A percentile compares a stretch with the other conserved stretches of the same genome.
phyloP scores from a whole-genome alignment of 2,888 invertebrate species.

The Lapara coniferarum region DNA sequence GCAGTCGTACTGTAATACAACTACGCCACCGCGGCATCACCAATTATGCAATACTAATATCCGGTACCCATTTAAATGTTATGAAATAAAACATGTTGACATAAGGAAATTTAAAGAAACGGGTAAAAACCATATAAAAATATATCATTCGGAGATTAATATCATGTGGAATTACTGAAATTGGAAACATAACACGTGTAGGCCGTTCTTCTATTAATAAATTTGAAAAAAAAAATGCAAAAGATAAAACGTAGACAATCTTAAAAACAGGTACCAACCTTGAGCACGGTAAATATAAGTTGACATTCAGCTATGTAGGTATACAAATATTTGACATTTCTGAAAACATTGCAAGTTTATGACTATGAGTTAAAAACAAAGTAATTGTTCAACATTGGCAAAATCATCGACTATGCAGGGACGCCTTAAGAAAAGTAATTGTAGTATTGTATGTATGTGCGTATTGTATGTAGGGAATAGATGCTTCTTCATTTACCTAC shows the following conservation, averaged over 20 bases:
- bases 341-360: slow-evolving; percentile 40
- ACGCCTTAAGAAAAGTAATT: too few species aligned
- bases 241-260: slow-evolving; percentile 16
- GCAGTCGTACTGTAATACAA: too few species aligned
- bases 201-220: slow-evolving; percentile 7
- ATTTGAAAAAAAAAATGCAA: slow-evolving; percentile 14
- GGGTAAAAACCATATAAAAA: too few species aligned
- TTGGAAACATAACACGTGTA: background rate
- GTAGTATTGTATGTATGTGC: too few species aligned
- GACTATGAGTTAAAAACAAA: slow-evolving; percentile 31
- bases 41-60: too few species aligned
- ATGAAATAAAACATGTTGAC: background rate
- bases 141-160: background rate
- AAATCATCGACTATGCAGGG: too few species aligned
- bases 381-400: background rate
- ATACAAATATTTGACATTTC: slow-evolving; percentile 47
- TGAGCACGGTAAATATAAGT: slow-evolving; percentile 16
- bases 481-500: too few species aligned
- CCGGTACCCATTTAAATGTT: too few species aligned
- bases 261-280: slow-evolving; percentile 15
- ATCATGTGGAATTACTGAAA: background rate
- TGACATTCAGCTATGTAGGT: slow-evolving; percentile 24
- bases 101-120: background rate
- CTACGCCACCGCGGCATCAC: too few species aligned
- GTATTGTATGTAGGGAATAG: too few species aligned